A percentile compares a stretch with the other conserved stretches of the same genome.
Evolutionary conservation across 2,113 vertebrate species (phyloP).

Genomic region (Ondatra zibethicus): DNA sequence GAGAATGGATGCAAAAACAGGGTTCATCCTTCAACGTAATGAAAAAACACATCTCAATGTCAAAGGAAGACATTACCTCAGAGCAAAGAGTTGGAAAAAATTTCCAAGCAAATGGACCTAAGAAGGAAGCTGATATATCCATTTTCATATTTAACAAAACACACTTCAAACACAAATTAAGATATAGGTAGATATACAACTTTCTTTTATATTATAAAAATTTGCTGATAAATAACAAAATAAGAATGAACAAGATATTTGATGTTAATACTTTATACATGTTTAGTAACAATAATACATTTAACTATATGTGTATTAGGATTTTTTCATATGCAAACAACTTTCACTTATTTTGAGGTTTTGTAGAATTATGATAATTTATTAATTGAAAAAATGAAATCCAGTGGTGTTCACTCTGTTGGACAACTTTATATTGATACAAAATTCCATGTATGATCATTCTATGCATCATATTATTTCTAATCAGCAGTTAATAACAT

Average conservation of each 20-base stretch:
- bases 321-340: background rate
- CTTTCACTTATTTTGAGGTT: background rate
- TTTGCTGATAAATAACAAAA: background rate
- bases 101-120: background rate
- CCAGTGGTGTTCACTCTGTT: background rate
- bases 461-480: background rate
- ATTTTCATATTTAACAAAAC: background rate
- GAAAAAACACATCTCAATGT: background rate
- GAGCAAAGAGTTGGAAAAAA: background rate
- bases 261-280: background rate
- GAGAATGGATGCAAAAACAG: background rate
- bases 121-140: background rate
- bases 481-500: background rate
- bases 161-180: background rate
- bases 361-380: background rate
- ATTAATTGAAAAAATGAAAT: background rate
- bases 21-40: background rate
- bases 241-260: background rate
- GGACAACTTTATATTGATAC: background rate
- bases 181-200: background rate
- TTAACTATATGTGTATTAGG: background rate
- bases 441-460: background rate
- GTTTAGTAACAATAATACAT: background rate
- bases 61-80: background rate
- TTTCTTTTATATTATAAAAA: slow-evolving; percentile 50